Base-by-base conservation (phyloP, 2,797 vertebrate species). In the Malurus leucopterus region DNA sequence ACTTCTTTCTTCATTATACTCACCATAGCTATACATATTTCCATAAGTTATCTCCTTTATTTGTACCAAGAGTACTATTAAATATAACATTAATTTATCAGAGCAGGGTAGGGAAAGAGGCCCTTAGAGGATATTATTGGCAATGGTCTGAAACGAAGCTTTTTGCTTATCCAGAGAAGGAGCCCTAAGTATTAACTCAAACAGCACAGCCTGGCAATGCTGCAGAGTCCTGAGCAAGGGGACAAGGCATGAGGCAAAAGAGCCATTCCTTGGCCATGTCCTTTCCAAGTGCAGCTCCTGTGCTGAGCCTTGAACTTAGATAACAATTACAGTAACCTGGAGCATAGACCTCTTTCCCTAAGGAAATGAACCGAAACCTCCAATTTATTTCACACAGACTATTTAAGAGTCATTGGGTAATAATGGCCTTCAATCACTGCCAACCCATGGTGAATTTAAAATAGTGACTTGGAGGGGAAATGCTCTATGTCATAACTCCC, bases 61-160 rank as follows among this genome's bases (percentile, higher is more conserved):
- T 95, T 94, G 44, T 77, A 87, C 34, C 89, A 77, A 80, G 89
- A 85, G 62, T 34, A 69, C 63, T 72, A 93, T 91, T 80, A 93
- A 91, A 84, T 72, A 67, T 26, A 72, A 27, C n/a, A 65, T 82
- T 90, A 83, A 87, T 90, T 88, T 87, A 53, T 68, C 82, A 65
- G 63, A 93, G 49, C n/a, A 27, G 55, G 44, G 38, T 87, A 62
- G 13, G 11, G 55, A 68, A 84, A 72, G 72, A 77, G 83, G 30
- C 34, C 88, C 75, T 92, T 58, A 17, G 90, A 92, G 88, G 49
- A 69, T 85, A 85, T 38, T 57, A 36, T 11, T 72, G 41, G 55
- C 76, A 94, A 86, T 78, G 63, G 53, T 36, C 67, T 90, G 82
- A 91, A 90, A 86, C 55, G 84, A 86, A 88, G 44, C 19, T 58